Conservation (phyloP, 2,113 vertebrate genomes). For the Phocoena sinus region DNA sequence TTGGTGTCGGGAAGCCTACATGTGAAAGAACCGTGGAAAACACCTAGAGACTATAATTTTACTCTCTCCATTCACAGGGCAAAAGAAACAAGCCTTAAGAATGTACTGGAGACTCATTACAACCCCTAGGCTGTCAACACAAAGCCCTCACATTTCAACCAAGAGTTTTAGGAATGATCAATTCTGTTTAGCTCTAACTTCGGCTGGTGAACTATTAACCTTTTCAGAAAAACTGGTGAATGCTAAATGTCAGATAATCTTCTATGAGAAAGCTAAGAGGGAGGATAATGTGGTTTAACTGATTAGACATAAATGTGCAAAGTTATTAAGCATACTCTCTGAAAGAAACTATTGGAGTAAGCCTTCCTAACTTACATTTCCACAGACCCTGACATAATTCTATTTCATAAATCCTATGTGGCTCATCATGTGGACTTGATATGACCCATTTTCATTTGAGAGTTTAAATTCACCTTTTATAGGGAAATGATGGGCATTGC, state of each 20-base stretch:
- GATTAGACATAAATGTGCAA: constrained; percentile 70
- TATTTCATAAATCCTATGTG: neutral
- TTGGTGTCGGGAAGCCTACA: constrained; percentile 93
- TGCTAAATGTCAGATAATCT: constrained; percentile 84
- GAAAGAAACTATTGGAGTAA: constrained; percentile 14
- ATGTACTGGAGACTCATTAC: constrained; percentile 88
- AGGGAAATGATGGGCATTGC: neutral
- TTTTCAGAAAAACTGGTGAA: constrained; percentile 82
- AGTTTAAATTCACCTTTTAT: neutral
- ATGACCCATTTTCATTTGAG: neutral
- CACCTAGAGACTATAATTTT: constrained; percentile 90
- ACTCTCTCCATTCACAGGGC: constrained; percentile 85
- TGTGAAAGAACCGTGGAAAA: constrained; percentile 89
- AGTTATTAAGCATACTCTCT: constrained; percentile 30
- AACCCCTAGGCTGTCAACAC: constrained; percentile 82
- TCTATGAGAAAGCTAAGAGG: constrained; percentile 78
- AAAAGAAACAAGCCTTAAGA: constrained; percentile 86
- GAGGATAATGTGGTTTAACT: constrained; percentile 80
- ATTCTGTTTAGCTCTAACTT: constrained; percentile 81
- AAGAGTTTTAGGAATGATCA: constrained; percentile 82
- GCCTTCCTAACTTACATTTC: neutral
- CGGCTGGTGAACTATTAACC: constrained; percentile 86
- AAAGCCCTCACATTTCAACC: constrained; percentile 84
- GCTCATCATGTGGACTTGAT: neutral
- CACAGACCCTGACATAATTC: neutral